A percentile compares a stretch with the other conserved stretches of the same genome.
These are phyloP conservation scores for Eulemur rufifrons DNA, from an alignment of 2,113 vertebrate genomes.

Conservation along the genomic window DNA sequence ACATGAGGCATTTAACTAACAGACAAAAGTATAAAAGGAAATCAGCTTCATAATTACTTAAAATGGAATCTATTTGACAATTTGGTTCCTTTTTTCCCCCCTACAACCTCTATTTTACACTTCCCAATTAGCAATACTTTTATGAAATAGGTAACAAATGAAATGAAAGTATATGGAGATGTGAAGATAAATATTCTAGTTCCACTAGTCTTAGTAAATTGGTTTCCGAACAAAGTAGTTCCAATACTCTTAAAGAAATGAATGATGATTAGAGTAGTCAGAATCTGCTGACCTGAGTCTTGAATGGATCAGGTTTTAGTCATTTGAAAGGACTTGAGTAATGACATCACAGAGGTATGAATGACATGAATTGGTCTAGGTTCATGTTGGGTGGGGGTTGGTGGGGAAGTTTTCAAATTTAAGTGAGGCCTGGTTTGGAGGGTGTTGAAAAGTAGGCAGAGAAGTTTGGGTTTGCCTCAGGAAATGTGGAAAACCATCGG, in stretches of 20 bases:
- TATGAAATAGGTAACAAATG: not conserved
- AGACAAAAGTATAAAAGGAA: not conserved
- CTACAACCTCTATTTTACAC: not conserved
- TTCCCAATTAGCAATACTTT: constrained; percentile 21
- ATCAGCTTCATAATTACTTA: not conserved
- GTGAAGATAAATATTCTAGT: not conserved
- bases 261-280: not conserved
- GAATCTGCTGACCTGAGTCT: not conserved
- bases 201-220: not conserved
- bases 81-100: not conserved
- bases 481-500: not conserved
- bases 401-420: not conserved
- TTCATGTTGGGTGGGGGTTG: not conserved
- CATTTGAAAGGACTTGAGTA: not conserved
- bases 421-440: not conserved
- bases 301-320: not conserved
- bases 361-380: not conserved
- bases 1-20: not conserved
- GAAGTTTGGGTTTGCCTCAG: not conserved
- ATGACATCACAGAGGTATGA: not conserved
- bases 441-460: not conserved
- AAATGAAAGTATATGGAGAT: not conserved
- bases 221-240: not conserved
- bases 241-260: not conserved
- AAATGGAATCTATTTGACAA: not conserved